Percentiles rank a stretch among this genome's conserved stretches.
phyloP scores from a whole-genome alignment of 1,140 invertebrate species.

The Drosophila ananassae region DNA sequence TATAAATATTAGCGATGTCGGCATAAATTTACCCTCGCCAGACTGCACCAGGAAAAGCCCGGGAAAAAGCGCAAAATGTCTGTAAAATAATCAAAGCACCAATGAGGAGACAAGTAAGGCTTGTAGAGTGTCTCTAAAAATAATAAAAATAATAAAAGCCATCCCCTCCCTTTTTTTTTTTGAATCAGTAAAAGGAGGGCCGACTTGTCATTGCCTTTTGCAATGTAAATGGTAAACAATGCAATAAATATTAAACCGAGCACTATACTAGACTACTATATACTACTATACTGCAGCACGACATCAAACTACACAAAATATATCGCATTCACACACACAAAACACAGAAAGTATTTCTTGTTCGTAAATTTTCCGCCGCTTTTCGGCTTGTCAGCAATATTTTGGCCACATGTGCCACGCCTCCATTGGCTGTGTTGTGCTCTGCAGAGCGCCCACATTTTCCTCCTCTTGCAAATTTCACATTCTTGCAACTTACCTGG shows the following conservation, averaged over 20 bases:
- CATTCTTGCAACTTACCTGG: not conserved
- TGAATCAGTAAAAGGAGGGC: slow-evolving; percentile 11
- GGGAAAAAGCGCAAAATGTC: slow-evolving; percentile 37
- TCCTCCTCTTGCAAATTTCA: not conserved
- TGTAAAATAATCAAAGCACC: slow-evolving; percentile 59
- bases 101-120: too few species aligned
- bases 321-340: slow-evolving; percentile 15
- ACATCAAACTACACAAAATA: slow-evolving; percentile 31
- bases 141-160: slow-evolving; percentile 2
- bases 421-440: not conserved
- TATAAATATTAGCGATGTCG: slow-evolving; percentile 74
- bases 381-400: slow-evolving; percentile 38
- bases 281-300: not conserved
- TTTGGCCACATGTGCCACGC: slow-evolving; percentile 25
- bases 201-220: slow-evolving; percentile 34
- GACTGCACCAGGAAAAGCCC: slow-evolving; percentile 6
- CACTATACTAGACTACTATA: slow-evolving; percentile 5
- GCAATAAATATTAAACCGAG: slow-evolving; percentile 38
- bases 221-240: slow-evolving; percentile 35
- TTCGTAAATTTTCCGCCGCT: slow-evolving; percentile 32
- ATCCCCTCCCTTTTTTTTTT: too few species aligned
- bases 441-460: slow-evolving; percentile 8
- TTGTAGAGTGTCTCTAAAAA: too few species aligned
- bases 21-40: slow-evolving; percentile 54
- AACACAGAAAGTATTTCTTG: slow-evolving; percentile 6